phyloP scores from a whole-genome alignment of 2,797 vertebrate genomes.

The Epinephelus coioides region DNA sequence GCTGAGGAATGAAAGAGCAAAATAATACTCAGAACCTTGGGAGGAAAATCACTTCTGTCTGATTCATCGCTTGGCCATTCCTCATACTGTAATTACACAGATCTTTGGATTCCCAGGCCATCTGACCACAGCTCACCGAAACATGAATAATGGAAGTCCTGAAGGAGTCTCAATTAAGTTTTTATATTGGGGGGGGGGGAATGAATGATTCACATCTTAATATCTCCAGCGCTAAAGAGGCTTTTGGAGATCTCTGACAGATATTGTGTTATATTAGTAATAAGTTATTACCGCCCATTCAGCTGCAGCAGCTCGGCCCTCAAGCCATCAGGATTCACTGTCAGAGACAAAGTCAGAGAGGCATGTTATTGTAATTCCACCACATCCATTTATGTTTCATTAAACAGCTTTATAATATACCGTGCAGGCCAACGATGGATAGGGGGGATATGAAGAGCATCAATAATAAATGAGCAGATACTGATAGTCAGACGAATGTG shows the following conservation, averaged over 20 bases:
- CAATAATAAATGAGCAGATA: slow-evolving; percentile 47
- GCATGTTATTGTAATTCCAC: slow-evolving; percentile 61
- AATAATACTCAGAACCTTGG: slow-evolving; percentile 57
- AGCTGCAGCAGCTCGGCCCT: slow-evolving; percentile 32
- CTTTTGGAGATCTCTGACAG: slow-evolving; percentile 47
- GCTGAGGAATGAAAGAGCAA: slow-evolving; percentile 49
- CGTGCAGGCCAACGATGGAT: slow-evolving; percentile 17
- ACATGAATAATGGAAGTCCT: slow-evolving; percentile 68
- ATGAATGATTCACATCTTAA: slow-evolving; percentile 70
- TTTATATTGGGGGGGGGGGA: slow-evolving; percentile 40
- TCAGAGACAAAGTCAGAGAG: slow-evolving; percentile 53
- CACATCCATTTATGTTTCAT: slow-evolving; percentile 68
- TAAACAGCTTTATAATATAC: slow-evolving; percentile 61
- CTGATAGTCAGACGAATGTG: slow-evolving; percentile 8
- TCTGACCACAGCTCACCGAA: slow-evolving; percentile 30
- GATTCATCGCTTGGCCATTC: slow-evolving; percentile 50
- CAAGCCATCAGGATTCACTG: slow-evolving; percentile 34
- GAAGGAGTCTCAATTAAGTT: slow-evolving; percentile 59
- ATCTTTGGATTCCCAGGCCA: slow-evolving; percentile 54
- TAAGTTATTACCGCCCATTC: slow-evolving; percentile 42
- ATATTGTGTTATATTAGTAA: slow-evolving; percentile 58
- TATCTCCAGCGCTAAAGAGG: slow-evolving; percentile 57
- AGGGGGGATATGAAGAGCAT: slow-evolving; percentile 55
- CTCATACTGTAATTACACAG: slow-evolving; percentile 65
- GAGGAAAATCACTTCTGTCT: slow-evolving; percentile 52